phyloP scores from a whole-genome alignment of 2,888 invertebrate species.

The Tachina lurida region DNA sequence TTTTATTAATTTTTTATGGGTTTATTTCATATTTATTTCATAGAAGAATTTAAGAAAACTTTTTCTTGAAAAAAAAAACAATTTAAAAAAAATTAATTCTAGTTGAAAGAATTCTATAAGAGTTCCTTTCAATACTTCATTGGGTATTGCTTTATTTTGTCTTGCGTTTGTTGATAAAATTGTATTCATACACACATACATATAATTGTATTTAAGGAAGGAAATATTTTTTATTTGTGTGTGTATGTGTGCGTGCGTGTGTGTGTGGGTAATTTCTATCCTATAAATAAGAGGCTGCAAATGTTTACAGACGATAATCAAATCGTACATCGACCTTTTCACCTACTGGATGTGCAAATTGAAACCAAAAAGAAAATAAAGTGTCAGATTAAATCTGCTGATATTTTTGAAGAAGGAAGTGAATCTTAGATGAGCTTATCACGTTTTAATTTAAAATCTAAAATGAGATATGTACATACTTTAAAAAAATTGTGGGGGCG shows the following conservation, averaged over 20 bases:
- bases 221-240: neutral
- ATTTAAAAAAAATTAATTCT: neutral
- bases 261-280: neutral
- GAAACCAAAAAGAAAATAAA: conserved; percentile 8
- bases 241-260: neutral
- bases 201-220: conserved; percentile 3
- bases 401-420: neutral
- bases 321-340: conserved; percentile 40
- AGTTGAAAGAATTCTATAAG: too few relatives aligned
- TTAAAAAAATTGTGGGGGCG: too few relatives aligned
- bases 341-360: conserved; percentile 33
- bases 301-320: conserved; percentile 38
- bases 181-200: neutral
- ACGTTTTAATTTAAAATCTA: too few relatives aligned
- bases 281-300: conserved; percentile 20
- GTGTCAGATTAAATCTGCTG: neutral
- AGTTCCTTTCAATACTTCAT: neutral
- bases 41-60: too few relatives aligned
- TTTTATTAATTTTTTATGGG: too few relatives aligned
- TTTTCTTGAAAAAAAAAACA: too few relatives aligned
- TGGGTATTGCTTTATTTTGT: neutral
- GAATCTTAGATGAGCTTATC: too few relatives aligned
- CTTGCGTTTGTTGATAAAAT: neutral
- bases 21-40: too few relatives aligned
- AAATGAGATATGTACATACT: too few relatives aligned